Conservation (phyloP, 2,797 vertebrate genomes). For the Okamejei kenojei region DNA sequence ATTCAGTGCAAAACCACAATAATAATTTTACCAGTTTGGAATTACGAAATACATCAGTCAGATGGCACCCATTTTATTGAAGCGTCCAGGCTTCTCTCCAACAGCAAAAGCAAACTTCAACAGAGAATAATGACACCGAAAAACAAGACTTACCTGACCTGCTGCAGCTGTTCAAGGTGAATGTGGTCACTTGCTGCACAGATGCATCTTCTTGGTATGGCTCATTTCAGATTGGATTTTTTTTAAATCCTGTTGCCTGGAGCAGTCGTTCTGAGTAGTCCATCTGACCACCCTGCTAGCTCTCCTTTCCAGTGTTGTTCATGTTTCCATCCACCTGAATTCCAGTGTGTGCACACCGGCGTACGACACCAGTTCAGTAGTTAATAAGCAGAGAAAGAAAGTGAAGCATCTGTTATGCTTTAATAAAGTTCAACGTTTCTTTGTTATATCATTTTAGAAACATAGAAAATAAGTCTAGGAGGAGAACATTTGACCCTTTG, state of each 20-base stretch:
- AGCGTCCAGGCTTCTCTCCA: background rate
- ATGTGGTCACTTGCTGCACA: no score
- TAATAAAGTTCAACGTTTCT: background rate
- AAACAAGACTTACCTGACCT: background rate
- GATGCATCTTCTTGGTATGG: background rate
- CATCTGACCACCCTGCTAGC: background rate
- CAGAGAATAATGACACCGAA: background rate
- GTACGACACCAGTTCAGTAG: background rate
- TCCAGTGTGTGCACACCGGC: background rate
- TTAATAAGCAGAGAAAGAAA: background rate
- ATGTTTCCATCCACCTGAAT: background rate
- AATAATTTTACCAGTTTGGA: background rate
- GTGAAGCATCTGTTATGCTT: background rate
- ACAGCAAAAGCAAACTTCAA: no score
- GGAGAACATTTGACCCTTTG: no score
- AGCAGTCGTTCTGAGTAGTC: background rate
- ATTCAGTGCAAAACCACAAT: background rate
- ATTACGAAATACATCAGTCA: background rate
- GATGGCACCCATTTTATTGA: background rate
- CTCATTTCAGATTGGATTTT: background rate
- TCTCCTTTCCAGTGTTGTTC: background rate
- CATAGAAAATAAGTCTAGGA: background rate
- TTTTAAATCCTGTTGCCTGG: background rate
- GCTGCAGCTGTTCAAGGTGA: background rate
- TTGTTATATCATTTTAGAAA: background rate